phyloP scores from a whole-genome alignment of 2,113 vertebrate species.

The Genyomyrus donnyi region DNA sequence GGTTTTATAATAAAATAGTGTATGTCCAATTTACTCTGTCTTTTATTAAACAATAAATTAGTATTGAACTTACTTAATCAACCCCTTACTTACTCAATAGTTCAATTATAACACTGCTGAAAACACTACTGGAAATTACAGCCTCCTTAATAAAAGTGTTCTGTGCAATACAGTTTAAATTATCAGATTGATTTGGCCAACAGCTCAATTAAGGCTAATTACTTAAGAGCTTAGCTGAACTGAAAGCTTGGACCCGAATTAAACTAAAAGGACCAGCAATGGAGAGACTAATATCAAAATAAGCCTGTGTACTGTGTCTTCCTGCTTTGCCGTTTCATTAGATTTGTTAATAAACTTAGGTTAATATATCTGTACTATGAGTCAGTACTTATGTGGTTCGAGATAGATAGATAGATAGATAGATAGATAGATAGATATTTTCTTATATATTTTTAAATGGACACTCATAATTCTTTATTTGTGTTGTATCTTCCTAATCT shows the following conservation, averaged over 20 bases:
- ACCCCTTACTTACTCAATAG: background rate
- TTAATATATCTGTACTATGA: background rate
- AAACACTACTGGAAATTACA: background rate
- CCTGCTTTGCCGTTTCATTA: background rate
- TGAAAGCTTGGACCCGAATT: background rate
- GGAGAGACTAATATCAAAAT: background rate
- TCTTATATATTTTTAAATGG: background rate
- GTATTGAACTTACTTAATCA: background rate
- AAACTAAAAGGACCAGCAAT: background rate
- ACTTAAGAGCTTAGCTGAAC: background rate
- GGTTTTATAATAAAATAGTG: background rate
- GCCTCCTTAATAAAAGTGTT: background rate
- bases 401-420: background rate
- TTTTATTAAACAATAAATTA: conserved; percentile 6
- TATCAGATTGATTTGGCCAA: background rate
- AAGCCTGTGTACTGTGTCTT: background rate
- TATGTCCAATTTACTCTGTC: background rate
- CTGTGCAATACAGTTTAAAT: background rate
- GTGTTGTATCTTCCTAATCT: background rate
- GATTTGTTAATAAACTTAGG: background rate
- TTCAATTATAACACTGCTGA: background rate
- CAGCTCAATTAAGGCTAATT: background rate
- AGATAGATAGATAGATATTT: background rate
- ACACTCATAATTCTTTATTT: background rate
- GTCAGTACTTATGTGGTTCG: background rate